Percentiles rank a stretch among this genome's conserved stretches.
These are phyloP conservation scores for Anthophora plumipes DNA, from an alignment of 2,888 invertebrate species.

Conservation along the genomic window DNA sequence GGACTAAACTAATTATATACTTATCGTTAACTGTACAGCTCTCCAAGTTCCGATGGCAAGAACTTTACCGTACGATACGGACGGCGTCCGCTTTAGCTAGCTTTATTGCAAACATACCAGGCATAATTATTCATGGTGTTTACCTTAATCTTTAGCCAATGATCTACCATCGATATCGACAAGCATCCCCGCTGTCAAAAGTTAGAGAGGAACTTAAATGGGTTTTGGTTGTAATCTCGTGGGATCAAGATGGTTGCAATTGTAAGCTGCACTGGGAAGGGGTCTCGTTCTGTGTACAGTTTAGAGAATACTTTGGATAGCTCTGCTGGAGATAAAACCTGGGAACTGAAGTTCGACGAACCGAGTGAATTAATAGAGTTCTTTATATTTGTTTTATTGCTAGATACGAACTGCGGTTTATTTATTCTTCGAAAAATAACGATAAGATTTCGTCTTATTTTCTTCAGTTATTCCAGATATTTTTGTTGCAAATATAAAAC, in stretches of 20 bases:
- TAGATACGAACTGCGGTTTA: too few relatives aligned
- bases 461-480: too few relatives aligned
- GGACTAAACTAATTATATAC: constrained; percentile 54
- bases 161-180: constrained; percentile 22
- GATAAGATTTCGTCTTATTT: too few relatives aligned
- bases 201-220: constrained; percentile 32
- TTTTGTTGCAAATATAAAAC: too few relatives aligned
- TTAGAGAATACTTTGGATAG: not conserved
- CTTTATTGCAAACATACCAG: constrained; percentile 14
- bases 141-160: constrained; percentile 38
- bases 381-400: too few relatives aligned
- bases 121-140: constrained; percentile 49
- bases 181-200: constrained; percentile 18
- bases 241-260: not conserved
- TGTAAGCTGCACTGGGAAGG: not conserved
- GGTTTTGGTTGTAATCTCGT: constrained; percentile 11
- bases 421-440: too few relatives aligned
- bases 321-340: not conserved
- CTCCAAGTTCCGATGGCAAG: constrained; percentile 43
- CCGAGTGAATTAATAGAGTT: not conserved
- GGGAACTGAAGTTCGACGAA: not conserved
- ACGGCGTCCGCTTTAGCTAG: not conserved
- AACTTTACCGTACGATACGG: constrained; percentile 20
- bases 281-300: not conserved
- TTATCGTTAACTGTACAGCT: constrained; percentile 42